phyloP scores from a whole-genome alignment of 1,140 invertebrate genomes.

The Dreissena polymorpha region DNA sequence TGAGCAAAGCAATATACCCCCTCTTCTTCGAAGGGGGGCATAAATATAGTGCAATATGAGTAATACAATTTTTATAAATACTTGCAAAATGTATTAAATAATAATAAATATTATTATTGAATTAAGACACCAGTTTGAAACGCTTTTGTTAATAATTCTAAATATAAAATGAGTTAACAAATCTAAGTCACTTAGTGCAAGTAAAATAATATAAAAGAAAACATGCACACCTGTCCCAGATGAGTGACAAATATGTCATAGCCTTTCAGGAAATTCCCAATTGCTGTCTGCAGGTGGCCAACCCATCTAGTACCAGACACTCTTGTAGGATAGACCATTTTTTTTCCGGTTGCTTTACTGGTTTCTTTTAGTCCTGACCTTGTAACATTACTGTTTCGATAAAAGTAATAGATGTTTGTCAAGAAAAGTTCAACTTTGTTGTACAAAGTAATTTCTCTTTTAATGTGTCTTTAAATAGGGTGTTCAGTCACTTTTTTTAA shows the following conservation, averaged over 20 bases:
- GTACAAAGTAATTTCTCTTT: slow-evolving; percentile 7
- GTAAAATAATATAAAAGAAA: no score
- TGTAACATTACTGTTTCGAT: slow-evolving; percentile 37
- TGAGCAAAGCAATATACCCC: no score
- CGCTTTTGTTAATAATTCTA: background rate
- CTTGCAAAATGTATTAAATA: no score
- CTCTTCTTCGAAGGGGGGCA: no score
- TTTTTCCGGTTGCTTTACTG: background rate
- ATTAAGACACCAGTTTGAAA: background rate
- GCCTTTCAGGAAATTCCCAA: slow-evolving; percentile 9
- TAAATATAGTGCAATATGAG: no score
- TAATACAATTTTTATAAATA: no score
- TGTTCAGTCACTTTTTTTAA: no score
- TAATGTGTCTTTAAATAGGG: slow-evolving; percentile 28
- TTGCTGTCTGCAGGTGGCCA: slow-evolving; percentile 12
- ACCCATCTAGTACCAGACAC: slow-evolving; percentile 19
- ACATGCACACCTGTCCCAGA: slow-evolving; percentile 21
- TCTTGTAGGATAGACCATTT: background rate
- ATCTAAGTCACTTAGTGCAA: no score
- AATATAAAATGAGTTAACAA: no score
- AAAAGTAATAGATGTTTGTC: slow-evolving; percentile 34
- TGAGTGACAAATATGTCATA: background rate
- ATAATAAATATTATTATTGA: background rate
- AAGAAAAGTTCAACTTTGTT: slow-evolving; percentile 28
- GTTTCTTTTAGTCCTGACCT: slow-evolving; percentile 15